Percentiles rank a stretch among this genome's conserved stretches.
These are phyloP conservation scores for Whitmania pigra DNA, from an alignment of 1,140 invertebrate genomes.

Conservation along the genomic window DNA sequence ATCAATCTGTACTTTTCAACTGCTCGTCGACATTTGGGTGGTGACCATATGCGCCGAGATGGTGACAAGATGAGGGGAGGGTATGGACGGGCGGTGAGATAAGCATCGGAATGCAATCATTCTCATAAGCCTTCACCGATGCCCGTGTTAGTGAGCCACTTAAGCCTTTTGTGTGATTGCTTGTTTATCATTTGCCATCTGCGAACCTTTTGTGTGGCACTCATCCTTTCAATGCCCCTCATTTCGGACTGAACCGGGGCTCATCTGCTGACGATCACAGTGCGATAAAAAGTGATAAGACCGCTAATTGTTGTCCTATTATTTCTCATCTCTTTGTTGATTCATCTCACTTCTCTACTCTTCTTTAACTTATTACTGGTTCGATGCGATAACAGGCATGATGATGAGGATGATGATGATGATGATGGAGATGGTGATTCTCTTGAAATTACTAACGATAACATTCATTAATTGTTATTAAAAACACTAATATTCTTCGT, in stretches of 20 bases:
- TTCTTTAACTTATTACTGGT: constrained; percentile 10
- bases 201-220: no score
- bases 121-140: constrained; percentile 4
- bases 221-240: no score
- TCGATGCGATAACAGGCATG: not conserved
- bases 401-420: no score
- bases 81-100: not conserved
- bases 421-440: not conserved
- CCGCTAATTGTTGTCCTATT: not conserved
- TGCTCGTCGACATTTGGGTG: no score
- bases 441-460: no score
- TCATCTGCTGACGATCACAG: not conserved
- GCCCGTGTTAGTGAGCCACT: not conserved
- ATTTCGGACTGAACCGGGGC: no score
- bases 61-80: no score
- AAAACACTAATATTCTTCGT: no score
- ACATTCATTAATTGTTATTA: no score
- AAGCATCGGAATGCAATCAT: constrained; percentile 10
- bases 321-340: constrained; percentile 9
- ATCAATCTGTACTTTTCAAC: no score
- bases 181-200: constrained; percentile 9
- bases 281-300: not conserved
- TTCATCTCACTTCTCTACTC: not conserved
- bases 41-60: no score
- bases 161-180: constrained; percentile 10